These are phyloP conservation scores for Elaphurus davidianus DNA, from an alignment of 2,113 vertebrate species.

Conservation along the genomic window DNA sequence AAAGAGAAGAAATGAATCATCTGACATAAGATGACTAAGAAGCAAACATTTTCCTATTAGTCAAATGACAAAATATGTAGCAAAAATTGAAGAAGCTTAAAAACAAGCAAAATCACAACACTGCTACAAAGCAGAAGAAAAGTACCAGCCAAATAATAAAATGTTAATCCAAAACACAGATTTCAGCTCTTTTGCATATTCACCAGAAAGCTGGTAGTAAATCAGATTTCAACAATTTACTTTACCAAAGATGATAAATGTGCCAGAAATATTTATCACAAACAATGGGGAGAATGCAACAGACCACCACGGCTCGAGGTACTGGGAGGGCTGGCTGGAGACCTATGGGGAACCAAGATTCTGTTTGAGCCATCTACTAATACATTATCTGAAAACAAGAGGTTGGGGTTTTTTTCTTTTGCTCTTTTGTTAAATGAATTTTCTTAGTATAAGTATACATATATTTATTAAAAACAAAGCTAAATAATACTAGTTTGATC, in stretches of 20 bases:
- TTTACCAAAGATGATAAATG: conserved; percentile 23
- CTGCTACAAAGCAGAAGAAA: neutral
- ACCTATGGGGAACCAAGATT: neutral
- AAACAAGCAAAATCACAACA: conserved; percentile 30
- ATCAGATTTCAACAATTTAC: conserved; percentile 5
- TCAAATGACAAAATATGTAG: conserved; percentile 63
- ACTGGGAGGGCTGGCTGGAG: neutral
- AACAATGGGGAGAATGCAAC: neutral
- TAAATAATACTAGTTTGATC: neutral
- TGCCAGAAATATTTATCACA: neutral
- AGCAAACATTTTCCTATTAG: conserved; percentile 58
- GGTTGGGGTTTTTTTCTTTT: neutral
- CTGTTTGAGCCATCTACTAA: neutral
- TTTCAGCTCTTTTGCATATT: neutral
- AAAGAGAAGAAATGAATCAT: conserved; percentile 55
- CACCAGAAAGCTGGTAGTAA: neutral
- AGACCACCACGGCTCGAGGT: neutral
- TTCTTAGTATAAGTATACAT: neutral
- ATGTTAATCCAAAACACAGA: neutral
- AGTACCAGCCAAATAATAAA: conserved; percentile 17
- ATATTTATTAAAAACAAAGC: neutral
- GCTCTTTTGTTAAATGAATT: neutral
- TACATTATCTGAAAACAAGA: neutral
- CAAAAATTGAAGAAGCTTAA: conserved; percentile 30
- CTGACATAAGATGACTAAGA: conserved; percentile 57